Evolutionary conservation across 2,888 invertebrate genomes (phyloP), one percentile per base, ranked within the genome.

Genomic region (Thumatha senex): DNA sequence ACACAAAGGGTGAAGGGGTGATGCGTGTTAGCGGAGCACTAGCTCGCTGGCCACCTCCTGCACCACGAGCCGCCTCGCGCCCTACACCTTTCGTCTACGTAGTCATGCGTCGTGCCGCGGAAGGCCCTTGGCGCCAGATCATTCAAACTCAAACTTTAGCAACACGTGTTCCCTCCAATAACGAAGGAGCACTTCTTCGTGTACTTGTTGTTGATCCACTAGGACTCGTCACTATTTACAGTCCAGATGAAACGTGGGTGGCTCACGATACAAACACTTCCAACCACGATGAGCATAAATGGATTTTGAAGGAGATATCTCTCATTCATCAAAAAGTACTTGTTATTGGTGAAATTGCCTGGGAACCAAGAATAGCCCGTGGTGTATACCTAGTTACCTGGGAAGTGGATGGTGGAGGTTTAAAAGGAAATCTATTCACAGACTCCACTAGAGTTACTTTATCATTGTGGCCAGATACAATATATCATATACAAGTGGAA

Each of bases 351-450:
- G 95, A 95, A 86, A 94, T 95, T 63, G 94, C 94, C 42, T 95
- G 95, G 95, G 94, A 95, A 69, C 93, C 94, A 9, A 93, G 94
- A 83, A 92, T 93, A 74, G 92, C 87, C 49, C 92, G 93, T 46
- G 94, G 94, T 24, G 94, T 96, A 53, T 96, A 96, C 84, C 92
- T 96, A 74, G 96, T 96, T 46, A 96, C 96, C 56, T 96, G 96
- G 96, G 96, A 96, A 92, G 95, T 96, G 48, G 95, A 95, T 73
- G 96, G 96, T 52, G 96, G 96, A 65, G 96, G 96, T 60, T 89
- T 96, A 55, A 96, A 95, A 86, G 96, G 96, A 61, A 96, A 96
- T 84, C 92, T 96, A 61, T 95, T 96, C 84, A 96, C 96, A 38
- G 96, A 96, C 82, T 95, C 95, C 46, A 95, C 95, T 52, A 93